Evolutionary conservation across 2,797 vertebrate genomes (phyloP), one percentile per base, ranked within the genome.

Genomic region (Rhynchonycteris naso): DNA sequence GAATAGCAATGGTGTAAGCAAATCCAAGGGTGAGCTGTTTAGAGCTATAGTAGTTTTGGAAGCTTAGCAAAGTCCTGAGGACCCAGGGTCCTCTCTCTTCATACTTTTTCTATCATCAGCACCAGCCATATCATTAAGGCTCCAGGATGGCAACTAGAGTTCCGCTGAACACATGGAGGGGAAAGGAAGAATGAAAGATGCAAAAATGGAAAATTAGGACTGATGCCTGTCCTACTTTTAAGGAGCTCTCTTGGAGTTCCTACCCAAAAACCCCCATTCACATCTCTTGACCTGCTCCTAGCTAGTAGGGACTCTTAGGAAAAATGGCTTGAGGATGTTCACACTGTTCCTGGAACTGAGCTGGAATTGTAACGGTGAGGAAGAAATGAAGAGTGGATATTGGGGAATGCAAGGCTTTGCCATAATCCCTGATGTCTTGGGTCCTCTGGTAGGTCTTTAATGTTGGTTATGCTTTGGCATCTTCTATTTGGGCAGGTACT

Each of bases 401-500:
- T 79, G 9, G 19, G 81, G 72, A 72, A 22, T 28, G 6, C 4
- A 61, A 68, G 3, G 7, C 13, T 43, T 79, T 78, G 16, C 50
- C 4, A 0, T n/a, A 59, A 76, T 59, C 15, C 54, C n/a, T 83
- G 26, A 52, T 28, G 80, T 74, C 33, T 79, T 5, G 0, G 47
- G 26, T 28, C 61, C 61, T 87, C 19, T 79, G 9, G 59, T 72
- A 79, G 35, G 21, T 89, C 15, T 83, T 91, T 69, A 76, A 30
- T 66, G 28, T 59, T 82, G n/a, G 22, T 43, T 63, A 28, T 30
- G 76, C 78, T 84, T 90, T 38, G 84, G 47, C 33, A n/a, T 95
- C 52, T 66, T 61, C 82, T 95, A 61, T 84, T 87, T 93, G 84
- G 96, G 59, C 72, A 96, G 96, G 83, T 98, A 54, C 74, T 95